A percentile compares a stretch with the other conserved stretches of the same genome.
Evolutionary conservation across 2,797 vertebrate genomes (phyloP).

Genomic region (Antrozous pallidus): DNA sequence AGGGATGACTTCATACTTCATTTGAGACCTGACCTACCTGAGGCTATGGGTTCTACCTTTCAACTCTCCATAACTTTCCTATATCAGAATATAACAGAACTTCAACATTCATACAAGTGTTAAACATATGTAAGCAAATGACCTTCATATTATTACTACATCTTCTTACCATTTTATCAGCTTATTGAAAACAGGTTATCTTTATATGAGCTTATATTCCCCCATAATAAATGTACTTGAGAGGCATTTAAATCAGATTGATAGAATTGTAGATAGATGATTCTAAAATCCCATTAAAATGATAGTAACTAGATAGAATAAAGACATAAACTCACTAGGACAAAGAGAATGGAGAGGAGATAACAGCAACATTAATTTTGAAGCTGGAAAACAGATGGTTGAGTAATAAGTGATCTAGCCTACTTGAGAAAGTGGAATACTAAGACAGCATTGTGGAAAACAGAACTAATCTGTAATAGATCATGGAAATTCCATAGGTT

Average conservation of each 20-base stretch:
- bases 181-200: conserved; percentile 3
- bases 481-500: neutral
- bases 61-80: neutral
- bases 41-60: conserved; percentile 18
- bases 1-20: conserved; percentile 30
- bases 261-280: neutral
- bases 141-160: neutral
- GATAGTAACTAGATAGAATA: neutral
- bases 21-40: neutral
- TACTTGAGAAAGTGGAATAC: neutral
- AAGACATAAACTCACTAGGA: neutral
- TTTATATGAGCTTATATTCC: neutral
- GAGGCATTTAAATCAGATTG: neutral
- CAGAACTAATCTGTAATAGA: neutral
- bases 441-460: neutral
- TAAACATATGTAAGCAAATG: conserved; percentile 14
- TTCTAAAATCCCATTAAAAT: conserved; percentile 17
- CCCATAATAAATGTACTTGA: neutral
- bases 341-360: neutral
- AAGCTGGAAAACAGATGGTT: neutral
- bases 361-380: neutral
- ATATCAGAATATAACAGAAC: neutral
- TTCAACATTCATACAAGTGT: neutral
- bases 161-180: conserved; percentile 6
- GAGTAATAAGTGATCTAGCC: neutral